These are phyloP conservation scores for Ginglymostoma cirratum DNA, from an alignment of 2,113 vertebrate species.

Conservation along the genomic window DNA sequence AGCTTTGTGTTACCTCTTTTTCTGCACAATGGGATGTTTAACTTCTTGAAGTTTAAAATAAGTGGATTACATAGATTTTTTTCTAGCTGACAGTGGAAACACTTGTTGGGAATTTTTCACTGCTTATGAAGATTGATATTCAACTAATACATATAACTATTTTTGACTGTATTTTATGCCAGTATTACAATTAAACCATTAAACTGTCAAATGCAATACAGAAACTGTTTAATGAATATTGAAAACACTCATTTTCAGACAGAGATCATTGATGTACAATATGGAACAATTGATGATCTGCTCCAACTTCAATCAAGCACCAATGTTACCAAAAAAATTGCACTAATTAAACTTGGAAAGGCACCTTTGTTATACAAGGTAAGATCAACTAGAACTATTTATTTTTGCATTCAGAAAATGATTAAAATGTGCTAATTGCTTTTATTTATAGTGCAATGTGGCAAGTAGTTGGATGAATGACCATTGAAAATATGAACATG, in stretches of 20 bases:
- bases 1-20: background rate
- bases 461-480: background rate
- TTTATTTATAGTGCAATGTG: background rate
- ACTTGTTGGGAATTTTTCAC: background rate
- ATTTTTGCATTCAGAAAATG: background rate
- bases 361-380: conserved; percentile 85
- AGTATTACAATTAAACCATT: background rate
- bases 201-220: background rate
- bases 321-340: conserved; percentile 74
- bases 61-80: background rate
- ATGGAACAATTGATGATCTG: conserved; percentile 70
- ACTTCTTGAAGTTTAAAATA: background rate
- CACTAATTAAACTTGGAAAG: conserved; percentile 80
- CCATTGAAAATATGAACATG: background rate
- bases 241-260: conserved; percentile 55
- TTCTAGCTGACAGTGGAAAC: background rate
- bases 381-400: conserved; percentile 41
- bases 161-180: background rate
- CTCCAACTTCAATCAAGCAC: conserved; percentile 53
- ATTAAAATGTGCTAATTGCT: background rate
- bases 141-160: background rate
- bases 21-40: background rate
- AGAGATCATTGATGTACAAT: conserved; percentile 79
- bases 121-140: background rate
- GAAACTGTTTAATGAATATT: conserved; percentile 24